Base-by-base conservation (phyloP, 2,797 vertebrate species). In the Pyrocephalus nanus region DNA sequence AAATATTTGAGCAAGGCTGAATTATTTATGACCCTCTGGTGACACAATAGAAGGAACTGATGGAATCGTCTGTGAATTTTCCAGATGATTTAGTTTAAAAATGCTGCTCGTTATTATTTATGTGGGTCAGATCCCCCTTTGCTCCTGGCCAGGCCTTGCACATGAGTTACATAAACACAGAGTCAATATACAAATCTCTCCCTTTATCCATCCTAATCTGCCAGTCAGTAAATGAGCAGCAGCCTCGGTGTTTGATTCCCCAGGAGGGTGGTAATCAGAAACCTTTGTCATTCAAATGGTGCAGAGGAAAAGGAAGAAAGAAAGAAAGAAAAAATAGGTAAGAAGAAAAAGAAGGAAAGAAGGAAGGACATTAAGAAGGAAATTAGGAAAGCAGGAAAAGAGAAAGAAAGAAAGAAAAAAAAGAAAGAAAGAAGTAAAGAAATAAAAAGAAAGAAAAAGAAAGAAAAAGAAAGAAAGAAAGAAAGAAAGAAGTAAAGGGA, bases 1-100 rank as follows among this genome's bases (percentile, higher is more conserved):
- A 97, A 97, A 97, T 97, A 97, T 97, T 97, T 97, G 96, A 97
- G 92, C 74, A 95, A 95, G 93, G 82, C 86, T 97, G 96, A 97
- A 97, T 97, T 97, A 97, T 97, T 97, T 96, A 97, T 96, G 94
- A 92, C 74, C 85, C 94, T 96, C 90, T 15, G 38, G 93, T 94
- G 95, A 96, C 95, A 97, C 94, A 96, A 93, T 77, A 76, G 93
- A 94, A 95, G 61, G 83, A 78, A 66, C 58, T 18, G 10, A 79
- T 8, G 57, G 88, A 94, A 93, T 91, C 20, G 15, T 65, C 92
- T 78, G 88, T 88, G 93, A 93, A 90, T 97, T 97, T 97, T 97
- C 96, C 88, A 96, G 93, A 88, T 90, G 86, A 94, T 97, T 97
- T 93, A 92, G 67, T 95, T 95, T 79, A 29, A 96, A 96, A 96